phyloP scores from a whole-genome alignment of 1,140 invertebrate genomes.

The Penaeus vannamei region DNA sequence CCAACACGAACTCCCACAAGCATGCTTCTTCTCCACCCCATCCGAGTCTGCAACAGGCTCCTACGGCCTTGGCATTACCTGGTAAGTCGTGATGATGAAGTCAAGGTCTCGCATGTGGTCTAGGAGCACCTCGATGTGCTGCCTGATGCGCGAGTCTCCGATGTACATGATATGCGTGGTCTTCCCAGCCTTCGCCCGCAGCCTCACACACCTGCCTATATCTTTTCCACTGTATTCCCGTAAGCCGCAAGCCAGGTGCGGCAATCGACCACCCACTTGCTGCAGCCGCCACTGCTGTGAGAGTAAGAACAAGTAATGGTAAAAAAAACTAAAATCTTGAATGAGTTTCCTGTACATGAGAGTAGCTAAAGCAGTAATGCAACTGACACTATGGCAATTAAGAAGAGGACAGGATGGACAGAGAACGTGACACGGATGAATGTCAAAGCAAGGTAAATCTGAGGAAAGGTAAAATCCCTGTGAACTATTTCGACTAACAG shows the following conservation, averaged over 20 bases:
- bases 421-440: too few relatives aligned
- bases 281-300: conserved; percentile 44
- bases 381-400: too few relatives aligned
- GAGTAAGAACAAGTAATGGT: neutral
- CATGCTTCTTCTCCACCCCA: too few relatives aligned
- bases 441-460: too few relatives aligned
- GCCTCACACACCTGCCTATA: conserved; percentile 34
- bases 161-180: conserved; percentile 44
- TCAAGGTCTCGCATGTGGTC: conserved; percentile 55
- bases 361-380: too few relatives aligned
- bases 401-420: too few relatives aligned
- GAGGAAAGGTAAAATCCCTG: too few relatives aligned
- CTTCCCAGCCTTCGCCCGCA: conserved; percentile 5
- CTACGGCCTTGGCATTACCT: conserved; percentile 11
- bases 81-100: conserved; percentile 44
- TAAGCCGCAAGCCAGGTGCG: conserved; percentile 51
- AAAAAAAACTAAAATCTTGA: too few relatives aligned
- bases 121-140: conserved; percentile 56
- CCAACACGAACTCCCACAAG: too few relatives aligned
- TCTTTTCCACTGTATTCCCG: conserved; percentile 35
- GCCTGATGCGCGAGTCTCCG: conserved; percentile 61
- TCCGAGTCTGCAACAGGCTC: too few relatives aligned
- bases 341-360: too few relatives aligned
- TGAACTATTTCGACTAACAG: too few relatives aligned
- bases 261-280: conserved; percentile 46